Base-by-base conservation (phyloP, 2,113 vertebrate species). In the Actenoides hombroni region DNA sequence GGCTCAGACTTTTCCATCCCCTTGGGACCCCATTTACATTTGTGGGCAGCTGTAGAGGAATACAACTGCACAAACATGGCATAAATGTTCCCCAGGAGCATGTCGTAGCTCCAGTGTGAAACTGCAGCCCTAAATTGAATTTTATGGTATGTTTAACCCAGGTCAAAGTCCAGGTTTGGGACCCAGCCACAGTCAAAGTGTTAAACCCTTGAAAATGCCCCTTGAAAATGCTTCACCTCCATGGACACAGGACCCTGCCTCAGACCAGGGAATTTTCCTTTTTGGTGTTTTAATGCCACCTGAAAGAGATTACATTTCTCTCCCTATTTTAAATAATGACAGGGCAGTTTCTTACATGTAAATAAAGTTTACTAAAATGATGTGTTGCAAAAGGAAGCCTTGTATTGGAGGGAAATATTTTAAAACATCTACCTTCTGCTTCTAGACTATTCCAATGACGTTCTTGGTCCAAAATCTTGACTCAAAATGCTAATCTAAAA, bases 41-140 rank as follows among this genome's bases (percentile, higher is more conserved):
- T 0, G 0, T 35, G 57, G 51, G 31, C 21, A 28, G 35, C 16
- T 0, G 0, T 6, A 53, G 37, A 61, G 12, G 29, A n/a, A 53
- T 42, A 23, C 15, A 57, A n/a, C 63, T 63, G n/a, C 44, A 57
- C 56, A 78, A 24, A 56, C 3, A 10, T 1, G 13, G 13, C 20
- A 19, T 26, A 39, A 75, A 57, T 29, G n/a, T 7, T 42, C 15
- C 6, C 39, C 11, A 18, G 28, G 31, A 54, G 14, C 19, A 20
- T 0, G 0, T 6, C 29, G 13, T 4, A 56, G 7, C 28, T 60
- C 16, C 53, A 2, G 0, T 2, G 44, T 1, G 4, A 56, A 85
- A 35, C 44, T 42, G 16, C 74, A 88, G 49, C 25, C 17, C 39
- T 51, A 25, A 53, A 35, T 64, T 54, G 13, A n/a, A 33, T 70